Evolutionary conservation across 2,113 vertebrate genomes (phyloP).

Genomic region (Pachycephala philippinensis): DNA sequence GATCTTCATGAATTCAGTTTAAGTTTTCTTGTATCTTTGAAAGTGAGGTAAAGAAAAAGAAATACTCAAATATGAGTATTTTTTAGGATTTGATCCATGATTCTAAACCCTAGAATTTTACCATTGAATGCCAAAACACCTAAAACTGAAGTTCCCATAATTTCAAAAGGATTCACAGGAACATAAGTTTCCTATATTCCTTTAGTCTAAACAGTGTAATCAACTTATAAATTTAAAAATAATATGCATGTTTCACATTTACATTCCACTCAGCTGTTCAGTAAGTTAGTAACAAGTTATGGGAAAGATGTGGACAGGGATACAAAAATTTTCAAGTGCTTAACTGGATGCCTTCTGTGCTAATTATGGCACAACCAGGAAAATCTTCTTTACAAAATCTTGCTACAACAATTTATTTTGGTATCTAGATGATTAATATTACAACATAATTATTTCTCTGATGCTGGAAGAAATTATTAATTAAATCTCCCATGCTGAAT

Average conservation of each 20-base stretch:
- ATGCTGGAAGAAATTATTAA: neutral
- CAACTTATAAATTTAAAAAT: neutral
- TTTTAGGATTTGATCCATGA: neutral
- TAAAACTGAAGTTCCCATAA: neutral
- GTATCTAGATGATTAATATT: neutral
- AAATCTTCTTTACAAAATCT: neutral
- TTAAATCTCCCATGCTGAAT: neutral
- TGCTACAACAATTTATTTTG: neutral
- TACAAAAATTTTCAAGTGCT: neutral
- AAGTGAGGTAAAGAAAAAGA: neutral
- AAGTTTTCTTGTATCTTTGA: neutral
- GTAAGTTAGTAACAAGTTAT: neutral
- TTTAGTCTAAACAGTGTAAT: neutral
- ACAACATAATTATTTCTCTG: neutral
- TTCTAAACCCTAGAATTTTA: neutral
- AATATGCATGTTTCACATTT: constrained; percentile 3
- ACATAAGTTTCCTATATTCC: neutral
- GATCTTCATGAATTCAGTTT: neutral
- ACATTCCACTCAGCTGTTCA: constrained; percentile 5
- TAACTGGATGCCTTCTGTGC: neutral
- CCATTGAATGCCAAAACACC: neutral
- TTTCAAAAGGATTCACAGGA: neutral
- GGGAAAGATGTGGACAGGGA: neutral
- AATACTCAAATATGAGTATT: neutral
- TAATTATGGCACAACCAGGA: neutral